Evolutionary conservation across 2,113 vertebrate genomes (phyloP).

Genomic region (Ginglymostoma cirratum): DNA sequence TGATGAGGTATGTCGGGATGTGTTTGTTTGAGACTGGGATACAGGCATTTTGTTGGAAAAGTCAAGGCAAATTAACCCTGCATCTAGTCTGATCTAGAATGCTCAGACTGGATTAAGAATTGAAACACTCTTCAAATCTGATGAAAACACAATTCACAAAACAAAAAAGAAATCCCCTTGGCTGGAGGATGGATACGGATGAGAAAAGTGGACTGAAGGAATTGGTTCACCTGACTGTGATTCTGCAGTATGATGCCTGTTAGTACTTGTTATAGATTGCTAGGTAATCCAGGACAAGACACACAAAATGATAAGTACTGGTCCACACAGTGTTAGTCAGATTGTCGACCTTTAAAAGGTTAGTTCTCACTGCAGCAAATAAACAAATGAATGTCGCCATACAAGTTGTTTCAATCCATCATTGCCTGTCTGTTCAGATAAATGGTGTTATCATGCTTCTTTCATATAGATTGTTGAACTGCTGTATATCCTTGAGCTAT

Average conservation of each 20-base stretch:
- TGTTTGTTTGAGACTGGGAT: not conserved
- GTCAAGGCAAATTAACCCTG: not conserved
- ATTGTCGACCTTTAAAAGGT: not conserved
- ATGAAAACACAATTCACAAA: not conserved
- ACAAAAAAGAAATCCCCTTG: not conserved
- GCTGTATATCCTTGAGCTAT: not conserved
- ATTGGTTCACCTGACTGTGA: not conserved
- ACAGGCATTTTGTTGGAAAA: not conserved
- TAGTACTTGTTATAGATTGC: not conserved
- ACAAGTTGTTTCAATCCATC: not conserved
- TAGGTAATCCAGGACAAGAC: no score
- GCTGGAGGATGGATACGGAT: no score
- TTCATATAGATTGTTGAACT: not conserved
- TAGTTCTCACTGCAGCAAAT: not conserved
- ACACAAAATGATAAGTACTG: no score
- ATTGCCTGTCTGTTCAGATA: not conserved
- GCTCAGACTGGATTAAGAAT: not conserved
- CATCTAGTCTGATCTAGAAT: not conserved
- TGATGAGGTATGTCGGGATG: not conserved
- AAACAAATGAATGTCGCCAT: constrained; percentile 11
- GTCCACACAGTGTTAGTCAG: not conserved
- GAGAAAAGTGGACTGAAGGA: not conserved
- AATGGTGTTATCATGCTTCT: not conserved
- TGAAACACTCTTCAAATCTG: not conserved
- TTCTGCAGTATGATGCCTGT: not conserved